Evolutionary conservation across 2,888 invertebrate species (phyloP).

Genomic region (Agrochola litura): DNA sequence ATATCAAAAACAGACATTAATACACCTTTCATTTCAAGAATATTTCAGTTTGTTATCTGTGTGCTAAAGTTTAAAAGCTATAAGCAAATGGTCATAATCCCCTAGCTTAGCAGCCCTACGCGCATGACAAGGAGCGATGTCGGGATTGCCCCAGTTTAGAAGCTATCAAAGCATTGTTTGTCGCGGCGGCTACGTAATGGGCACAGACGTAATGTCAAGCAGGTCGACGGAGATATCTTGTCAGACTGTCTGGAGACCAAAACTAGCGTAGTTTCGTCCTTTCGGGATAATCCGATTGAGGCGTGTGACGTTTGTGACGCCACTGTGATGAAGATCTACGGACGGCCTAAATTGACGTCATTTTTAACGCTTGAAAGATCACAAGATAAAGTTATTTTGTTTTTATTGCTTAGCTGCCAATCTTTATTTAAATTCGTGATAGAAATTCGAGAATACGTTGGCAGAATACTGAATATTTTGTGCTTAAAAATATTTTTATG

Average conservation of each 20-base stretch:
- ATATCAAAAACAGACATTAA: slow-evolving; percentile 4
- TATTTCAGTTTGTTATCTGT: slow-evolving; percentile 30
- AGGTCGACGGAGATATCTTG: slow-evolving; percentile 69
- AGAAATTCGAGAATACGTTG: slow-evolving; percentile 4
- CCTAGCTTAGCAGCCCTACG: slow-evolving; percentile 69
- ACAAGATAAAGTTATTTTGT: slow-evolving; percentile 17
- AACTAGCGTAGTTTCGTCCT: slow-evolving; percentile 60
- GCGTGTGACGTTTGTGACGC: slow-evolving; percentile 50
- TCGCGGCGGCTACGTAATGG: slow-evolving; percentile 76
- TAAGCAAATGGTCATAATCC: slow-evolving; percentile 57
- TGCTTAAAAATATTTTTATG: slow-evolving; percentile 10
- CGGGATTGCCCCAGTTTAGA: slow-evolving; percentile 86
- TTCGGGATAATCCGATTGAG: slow-evolving; percentile 64
- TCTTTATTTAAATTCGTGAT: slow-evolving; percentile 29
- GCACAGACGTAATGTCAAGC: slow-evolving; percentile 75
- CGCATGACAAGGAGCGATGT: slow-evolving; percentile 82
- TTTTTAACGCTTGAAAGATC: slow-evolving; percentile 37
- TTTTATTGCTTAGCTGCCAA: slow-evolving; percentile 34
- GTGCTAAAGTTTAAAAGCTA: slow-evolving; percentile 53
- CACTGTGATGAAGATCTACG: slow-evolving; percentile 45
- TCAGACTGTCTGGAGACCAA: slow-evolving; percentile 78
- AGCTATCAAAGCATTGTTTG: slow-evolving; percentile 86
- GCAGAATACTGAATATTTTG: slow-evolving; percentile 22
- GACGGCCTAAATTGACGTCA: slow-evolving; percentile 27
- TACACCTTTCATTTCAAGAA: neutral